A percentile compares a stretch with the other conserved stretches of the same genome.
These are phyloP conservation scores for Liasis olivaceus DNA, from an alignment of 2,797 vertebrate genomes.

Conservation along the genomic window DNA sequence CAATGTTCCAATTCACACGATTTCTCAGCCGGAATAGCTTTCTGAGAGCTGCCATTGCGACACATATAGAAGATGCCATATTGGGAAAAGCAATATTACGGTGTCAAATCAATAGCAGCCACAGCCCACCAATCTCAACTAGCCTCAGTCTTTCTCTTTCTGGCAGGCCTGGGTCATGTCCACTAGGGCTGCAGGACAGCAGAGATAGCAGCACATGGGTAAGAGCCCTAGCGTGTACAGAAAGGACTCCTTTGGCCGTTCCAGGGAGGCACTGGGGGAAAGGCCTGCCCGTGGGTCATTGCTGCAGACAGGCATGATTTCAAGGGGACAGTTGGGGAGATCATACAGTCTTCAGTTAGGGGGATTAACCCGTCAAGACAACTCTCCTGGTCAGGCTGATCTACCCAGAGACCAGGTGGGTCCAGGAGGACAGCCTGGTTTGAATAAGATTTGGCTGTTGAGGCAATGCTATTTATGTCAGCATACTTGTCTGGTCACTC, in stretches of 20 bases:
- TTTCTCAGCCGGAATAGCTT: background rate
- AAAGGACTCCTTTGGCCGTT: slow-evolving; percentile 15
- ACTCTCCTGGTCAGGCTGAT: background rate
- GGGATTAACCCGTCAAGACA: background rate
- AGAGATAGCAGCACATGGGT: background rate
- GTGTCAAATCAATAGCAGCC: background rate
- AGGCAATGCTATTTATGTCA: background rate
- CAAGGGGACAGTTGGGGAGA: background rate
- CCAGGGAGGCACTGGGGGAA: slow-evolving; percentile 29
- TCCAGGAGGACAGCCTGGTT: background rate
- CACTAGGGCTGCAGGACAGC: background rate
- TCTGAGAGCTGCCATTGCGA: background rate
- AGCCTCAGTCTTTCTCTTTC: background rate
- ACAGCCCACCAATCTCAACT: background rate
- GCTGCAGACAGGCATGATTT: background rate
- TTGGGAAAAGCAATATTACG: background rate
- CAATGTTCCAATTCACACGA: background rate
- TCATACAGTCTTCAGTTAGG: background rate
- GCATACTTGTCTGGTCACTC: background rate
- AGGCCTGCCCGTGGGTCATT: background rate
- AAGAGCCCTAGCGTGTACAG: background rate
- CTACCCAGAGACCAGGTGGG: background rate
- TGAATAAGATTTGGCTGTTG: background rate
- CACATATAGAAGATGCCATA: background rate
- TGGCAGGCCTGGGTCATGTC: background rate